Evolutionary conservation across 2,888 invertebrate species (phyloP).

Genomic region (Hanleya hanleyi): DNA sequence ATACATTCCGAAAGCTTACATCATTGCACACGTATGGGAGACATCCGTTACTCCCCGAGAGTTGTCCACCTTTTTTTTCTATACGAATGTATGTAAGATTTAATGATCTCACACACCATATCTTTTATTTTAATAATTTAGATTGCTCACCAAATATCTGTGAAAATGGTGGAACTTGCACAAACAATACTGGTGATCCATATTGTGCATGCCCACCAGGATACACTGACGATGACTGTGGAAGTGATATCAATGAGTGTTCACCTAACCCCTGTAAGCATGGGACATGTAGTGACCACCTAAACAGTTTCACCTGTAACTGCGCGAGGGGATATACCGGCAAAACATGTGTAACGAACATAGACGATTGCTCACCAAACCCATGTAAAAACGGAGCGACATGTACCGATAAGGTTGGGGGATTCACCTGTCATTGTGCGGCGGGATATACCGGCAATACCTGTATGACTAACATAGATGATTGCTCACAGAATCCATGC

Average conservation of each 20-base stretch:
- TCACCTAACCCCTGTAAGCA: conserved; percentile 75
- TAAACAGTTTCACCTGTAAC: conserved; percentile 80
- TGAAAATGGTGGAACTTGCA: conserved; percentile 45
- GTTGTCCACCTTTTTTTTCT: no score
- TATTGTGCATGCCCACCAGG: conserved; percentile 75
- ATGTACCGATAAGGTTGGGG: conserved; percentile 31
- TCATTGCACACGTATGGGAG: no score
- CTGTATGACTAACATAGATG: conserved; percentile 77
- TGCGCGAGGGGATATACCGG: conserved; percentile 89
- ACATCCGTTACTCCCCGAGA: no score
- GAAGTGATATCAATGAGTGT: conserved; percentile 73
- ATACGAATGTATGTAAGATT: no score
- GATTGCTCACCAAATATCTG: no score
- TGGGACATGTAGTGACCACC: conserved; percentile 42
- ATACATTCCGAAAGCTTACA: no score
- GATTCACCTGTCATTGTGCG: conserved; percentile 86
- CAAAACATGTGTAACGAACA: conserved; percentile 79
- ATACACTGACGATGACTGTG: conserved; percentile 85
- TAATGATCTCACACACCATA: no score
- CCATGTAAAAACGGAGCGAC: conserved; percentile 75
- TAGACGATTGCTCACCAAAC: conserved; percentile 65
- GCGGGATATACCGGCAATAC: conserved; percentile 86
- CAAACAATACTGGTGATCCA: conserved; percentile 23
- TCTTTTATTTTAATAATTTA: no score
- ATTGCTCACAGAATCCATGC: conserved; percentile 72